phyloP scores from a whole-genome alignment of 2,888 invertebrate genomes.

The Peribatodes rhomboidaria region DNA sequence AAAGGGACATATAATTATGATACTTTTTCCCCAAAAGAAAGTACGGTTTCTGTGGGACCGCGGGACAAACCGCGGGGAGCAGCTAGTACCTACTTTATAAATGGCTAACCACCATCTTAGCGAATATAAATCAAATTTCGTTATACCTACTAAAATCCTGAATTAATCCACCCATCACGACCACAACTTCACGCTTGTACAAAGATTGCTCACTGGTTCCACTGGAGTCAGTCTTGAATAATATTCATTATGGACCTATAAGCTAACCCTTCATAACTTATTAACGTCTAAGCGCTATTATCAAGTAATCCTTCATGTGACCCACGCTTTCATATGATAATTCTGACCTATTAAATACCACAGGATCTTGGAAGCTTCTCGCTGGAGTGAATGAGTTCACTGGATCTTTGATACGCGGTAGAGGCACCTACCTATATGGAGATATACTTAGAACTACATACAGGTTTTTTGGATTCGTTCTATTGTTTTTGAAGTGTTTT shows the following conservation, averaged over 20 bases:
- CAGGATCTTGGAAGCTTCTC: conserved; percentile 58
- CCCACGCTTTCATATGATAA: conserved; percentile 79
- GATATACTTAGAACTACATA: too few species aligned
- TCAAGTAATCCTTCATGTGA: conserved; percentile 77
- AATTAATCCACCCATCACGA: background rate
- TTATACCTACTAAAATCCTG: background rate
- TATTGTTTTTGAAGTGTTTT: too few species aligned
- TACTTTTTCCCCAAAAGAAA: too few species aligned
- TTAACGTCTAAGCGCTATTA: conserved; percentile 79
- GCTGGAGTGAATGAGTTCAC: conserved; percentile 18
- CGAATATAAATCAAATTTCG: background rate
- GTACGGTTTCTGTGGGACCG: too few species aligned
- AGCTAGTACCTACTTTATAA: too few species aligned
- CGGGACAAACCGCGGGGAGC: too few species aligned
- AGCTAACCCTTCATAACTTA: conserved; percentile 75
- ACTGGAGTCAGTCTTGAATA: conserved; percentile 62
- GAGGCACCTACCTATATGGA: background rate
- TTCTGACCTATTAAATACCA: conserved; percentile 75
- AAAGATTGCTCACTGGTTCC: conserved; percentile 18
- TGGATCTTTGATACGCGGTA: conserved; percentile 5
- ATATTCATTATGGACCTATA: conserved; percentile 73
- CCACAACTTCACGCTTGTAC: conserved; percentile 9
- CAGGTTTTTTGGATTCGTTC: too few species aligned
- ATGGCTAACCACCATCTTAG: too few species aligned
- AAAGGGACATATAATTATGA: too few species aligned